A percentile compares a stretch with the other conserved stretches of the same genome.
Evolutionary conservation across 2,797 vertebrate genomes (phyloP).

Genomic region (Schizothorax lantsangensis): DNA sequence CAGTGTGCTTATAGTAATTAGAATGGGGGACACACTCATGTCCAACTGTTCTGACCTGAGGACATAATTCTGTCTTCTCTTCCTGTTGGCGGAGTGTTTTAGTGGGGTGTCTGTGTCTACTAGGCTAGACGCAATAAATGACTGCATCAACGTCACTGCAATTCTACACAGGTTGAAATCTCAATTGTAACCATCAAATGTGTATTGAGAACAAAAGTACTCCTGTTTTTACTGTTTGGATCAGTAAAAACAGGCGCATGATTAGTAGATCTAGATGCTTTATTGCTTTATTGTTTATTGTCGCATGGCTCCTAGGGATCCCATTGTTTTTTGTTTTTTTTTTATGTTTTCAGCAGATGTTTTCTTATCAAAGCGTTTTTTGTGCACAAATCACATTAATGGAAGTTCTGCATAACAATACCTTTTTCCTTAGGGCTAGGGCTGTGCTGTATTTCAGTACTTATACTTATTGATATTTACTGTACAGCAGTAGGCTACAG

Average conservation of each 20-base stretch:
- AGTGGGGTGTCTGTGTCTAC: not conserved
- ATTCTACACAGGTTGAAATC: not conserved
- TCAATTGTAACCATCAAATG: not conserved
- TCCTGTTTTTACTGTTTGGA: not conserved
- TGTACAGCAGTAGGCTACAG: not conserved
- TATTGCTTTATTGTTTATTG: not conserved
- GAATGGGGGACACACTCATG: not conserved
- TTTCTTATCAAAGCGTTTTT: not conserved
- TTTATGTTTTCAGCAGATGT: constrained; percentile 4
- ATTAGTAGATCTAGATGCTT: not conserved
- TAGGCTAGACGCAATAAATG: too few species aligned
- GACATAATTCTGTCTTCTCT: not conserved
- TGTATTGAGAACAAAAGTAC: not conserved
- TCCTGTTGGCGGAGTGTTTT: not conserved
- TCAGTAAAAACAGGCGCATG: not conserved
- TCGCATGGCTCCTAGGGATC: not conserved
- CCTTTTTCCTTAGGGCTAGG: not conserved
- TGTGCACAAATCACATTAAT: not conserved
- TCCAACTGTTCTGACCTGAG: not conserved
- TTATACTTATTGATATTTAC: not conserved
- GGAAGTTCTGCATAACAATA: not conserved
- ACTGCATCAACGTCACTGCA: not conserved
- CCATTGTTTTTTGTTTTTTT: not conserved
- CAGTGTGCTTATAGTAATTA: not conserved
- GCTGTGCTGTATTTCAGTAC: not conserved